Conservation (phyloP, 2,113 vertebrate genomes). For the Ia io region DNA sequence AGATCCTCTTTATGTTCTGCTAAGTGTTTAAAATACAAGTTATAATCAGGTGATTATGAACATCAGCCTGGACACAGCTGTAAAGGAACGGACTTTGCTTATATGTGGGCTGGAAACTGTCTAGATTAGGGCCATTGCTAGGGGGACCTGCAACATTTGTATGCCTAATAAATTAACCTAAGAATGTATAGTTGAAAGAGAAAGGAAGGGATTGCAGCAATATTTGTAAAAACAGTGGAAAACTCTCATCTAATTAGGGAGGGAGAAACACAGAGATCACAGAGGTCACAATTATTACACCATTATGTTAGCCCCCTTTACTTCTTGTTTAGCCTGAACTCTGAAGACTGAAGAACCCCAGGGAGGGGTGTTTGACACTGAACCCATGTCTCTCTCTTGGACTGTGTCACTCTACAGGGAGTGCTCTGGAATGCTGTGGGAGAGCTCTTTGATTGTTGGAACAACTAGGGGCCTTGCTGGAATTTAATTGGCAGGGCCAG, state of each 20-base stretch:
- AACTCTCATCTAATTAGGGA: neutral
- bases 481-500: neutral
- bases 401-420: neutral
- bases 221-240: neutral
- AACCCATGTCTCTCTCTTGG: neutral
- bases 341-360: neutral
- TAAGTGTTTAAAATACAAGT: neutral
- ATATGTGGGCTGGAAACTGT: neutral
- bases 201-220: neutral
- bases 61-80: neutral
- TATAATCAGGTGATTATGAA: neutral
- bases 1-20: neutral
- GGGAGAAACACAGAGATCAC: neutral
- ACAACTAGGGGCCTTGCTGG: neutral
- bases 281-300: neutral
- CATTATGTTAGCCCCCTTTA: neutral
- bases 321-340: neutral
- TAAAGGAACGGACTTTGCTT: no score
- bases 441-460: neutral
- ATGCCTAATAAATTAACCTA: neutral
- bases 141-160: neutral
- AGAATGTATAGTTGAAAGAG: neutral
- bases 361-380: neutral
- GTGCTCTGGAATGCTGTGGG: conserved; percentile 7
- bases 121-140: neutral